Conservation (phyloP, 1,140 invertebrate genomes). For the Heliconius eleuchia region DNA sequence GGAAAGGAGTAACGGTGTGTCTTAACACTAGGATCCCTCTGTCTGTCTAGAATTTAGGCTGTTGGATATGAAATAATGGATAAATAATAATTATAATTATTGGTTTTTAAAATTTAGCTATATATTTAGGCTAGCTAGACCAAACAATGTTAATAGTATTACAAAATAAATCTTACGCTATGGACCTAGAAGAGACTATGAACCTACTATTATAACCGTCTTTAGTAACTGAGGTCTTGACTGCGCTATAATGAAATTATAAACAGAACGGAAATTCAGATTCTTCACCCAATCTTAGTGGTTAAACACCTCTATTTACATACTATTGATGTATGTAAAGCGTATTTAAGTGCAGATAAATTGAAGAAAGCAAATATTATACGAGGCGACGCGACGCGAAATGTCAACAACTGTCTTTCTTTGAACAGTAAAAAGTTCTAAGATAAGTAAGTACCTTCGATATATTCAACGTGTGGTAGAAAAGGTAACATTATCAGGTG, state of each 20-base stretch:
- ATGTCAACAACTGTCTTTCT: conserved; percentile 29
- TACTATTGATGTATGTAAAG: conserved; percentile 16
- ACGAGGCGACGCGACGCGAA: background rate
- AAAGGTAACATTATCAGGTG: conserved; percentile 7
- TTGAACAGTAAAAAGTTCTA: conserved; percentile 16
- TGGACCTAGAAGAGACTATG: too few relatives aligned
- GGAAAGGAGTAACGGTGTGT: too few relatives aligned
- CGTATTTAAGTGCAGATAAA: conserved; percentile 31
- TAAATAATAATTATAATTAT: background rate
- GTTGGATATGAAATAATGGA: background rate
- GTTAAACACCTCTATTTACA: background rate
- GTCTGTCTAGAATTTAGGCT: background rate
- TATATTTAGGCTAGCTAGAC: too few relatives aligned
- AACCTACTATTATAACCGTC: too few relatives aligned
- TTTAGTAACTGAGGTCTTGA: too few relatives aligned
- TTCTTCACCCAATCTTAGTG: background rate
- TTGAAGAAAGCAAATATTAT: conserved; percentile 43
- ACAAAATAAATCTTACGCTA: too few relatives aligned
- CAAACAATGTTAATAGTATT: too few relatives aligned
- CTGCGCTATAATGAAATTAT: too few relatives aligned
- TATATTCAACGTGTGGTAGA: background rate
- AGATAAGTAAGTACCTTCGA: background rate
- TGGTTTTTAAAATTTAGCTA: too few relatives aligned
- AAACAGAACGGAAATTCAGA: too few relatives aligned
- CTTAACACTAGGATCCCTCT: too few relatives aligned